These are phyloP conservation scores for Erebia ligea DNA, from an alignment of 2,888 invertebrate genomes.

Conservation along the genomic window DNA sequence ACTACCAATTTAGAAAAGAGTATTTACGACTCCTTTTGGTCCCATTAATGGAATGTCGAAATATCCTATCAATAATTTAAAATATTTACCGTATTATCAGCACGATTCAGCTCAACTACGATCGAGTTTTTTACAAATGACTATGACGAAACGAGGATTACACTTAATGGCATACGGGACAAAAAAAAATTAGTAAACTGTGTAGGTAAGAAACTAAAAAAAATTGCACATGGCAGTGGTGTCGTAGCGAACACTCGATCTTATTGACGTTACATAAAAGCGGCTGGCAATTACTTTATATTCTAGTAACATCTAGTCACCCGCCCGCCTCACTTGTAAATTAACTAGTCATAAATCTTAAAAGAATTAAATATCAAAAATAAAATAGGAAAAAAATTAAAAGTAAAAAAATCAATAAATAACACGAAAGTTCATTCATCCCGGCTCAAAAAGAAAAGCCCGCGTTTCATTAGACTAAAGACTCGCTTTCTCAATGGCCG, in stretches of 20 bases:
- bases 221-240: conserved; percentile 82
- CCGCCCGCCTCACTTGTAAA: conserved; percentile 59
- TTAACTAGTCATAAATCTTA: conserved; percentile 43
- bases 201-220: conserved; percentile 53
- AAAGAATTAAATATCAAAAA: conserved; percentile 38
- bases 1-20: conserved; percentile 54
- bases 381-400: conserved; percentile 35
- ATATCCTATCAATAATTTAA: conserved; percentile 34
- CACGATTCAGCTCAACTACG: conserved; percentile 27
- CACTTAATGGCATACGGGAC: conserved; percentile 56
- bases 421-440: conserved; percentile 27
- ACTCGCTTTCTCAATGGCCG: conserved; percentile 18
- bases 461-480: conserved; percentile 24
- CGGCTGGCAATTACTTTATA: conserved; percentile 81
- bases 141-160: conserved; percentile 67
- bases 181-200: conserved; percentile 65
- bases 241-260: conserved; percentile 75
- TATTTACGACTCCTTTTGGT: conserved; percentile 56
- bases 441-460: conserved; percentile 31
- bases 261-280: conserved; percentile 69
- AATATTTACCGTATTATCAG: conserved; percentile 17
- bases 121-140: conserved; percentile 51
- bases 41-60: conserved; percentile 77
- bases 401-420: conserved; percentile 37
- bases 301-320: conserved; percentile 72